Evolutionary conservation across 2,888 invertebrate species (phyloP).

Genomic region (Mythimna pallens): DNA sequence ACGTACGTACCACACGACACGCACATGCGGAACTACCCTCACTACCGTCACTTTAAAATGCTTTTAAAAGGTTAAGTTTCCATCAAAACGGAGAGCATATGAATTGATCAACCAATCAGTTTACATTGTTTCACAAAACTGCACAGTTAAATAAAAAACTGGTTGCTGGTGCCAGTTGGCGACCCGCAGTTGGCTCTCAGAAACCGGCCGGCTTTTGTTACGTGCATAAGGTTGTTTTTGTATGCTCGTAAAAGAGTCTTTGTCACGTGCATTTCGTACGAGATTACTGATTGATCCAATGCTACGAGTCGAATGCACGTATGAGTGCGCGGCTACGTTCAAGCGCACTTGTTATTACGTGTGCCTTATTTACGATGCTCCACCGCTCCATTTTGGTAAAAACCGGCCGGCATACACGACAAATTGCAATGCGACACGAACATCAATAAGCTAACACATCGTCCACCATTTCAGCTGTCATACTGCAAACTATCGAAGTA

Average conservation of each 20-base stretch:
- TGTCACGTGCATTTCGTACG: not conserved
- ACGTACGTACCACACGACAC: slow-evolving; percentile 70
- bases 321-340: not conserved
- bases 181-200: not conserved
- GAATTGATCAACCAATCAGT: not conserved
- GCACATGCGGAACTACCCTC: not conserved
- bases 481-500: slow-evolving; percentile 19
- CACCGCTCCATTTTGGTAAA: not conserved
- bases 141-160: not conserved
- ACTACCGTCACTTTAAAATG: no score
- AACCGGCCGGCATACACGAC: slow-evolving; percentile 2
- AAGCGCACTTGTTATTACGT: not conserved
- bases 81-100: not conserved
- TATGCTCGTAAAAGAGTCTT: not conserved
- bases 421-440: slow-evolving; percentile 39
- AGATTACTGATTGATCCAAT: not conserved
- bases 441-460: slow-evolving; percentile 2
- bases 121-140: not conserved
- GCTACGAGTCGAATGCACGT: no score
- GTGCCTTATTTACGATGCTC: not conserved
- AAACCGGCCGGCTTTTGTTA: not conserved
- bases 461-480: not conserved
- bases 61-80: slow-evolving; percentile 4
- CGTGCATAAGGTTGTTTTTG: not conserved
- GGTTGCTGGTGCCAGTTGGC: not conserved